Conservation (phyloP, 2,113 vertebrate species). For the Thomomys bottae region DNA sequence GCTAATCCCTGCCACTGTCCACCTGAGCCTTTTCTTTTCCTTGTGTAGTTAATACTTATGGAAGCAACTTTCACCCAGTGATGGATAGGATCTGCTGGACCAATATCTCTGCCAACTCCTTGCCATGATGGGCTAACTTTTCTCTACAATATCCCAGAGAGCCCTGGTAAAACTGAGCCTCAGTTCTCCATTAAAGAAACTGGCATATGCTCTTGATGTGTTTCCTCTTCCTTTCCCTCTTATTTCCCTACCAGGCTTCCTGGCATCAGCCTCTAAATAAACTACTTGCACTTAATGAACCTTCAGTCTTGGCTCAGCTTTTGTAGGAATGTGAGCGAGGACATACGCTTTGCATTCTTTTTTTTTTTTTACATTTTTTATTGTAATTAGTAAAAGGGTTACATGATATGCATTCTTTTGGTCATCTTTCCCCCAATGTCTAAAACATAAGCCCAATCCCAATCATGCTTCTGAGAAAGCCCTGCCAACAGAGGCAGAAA, state of each 20-base stretch:
- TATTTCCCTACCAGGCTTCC: neutral
- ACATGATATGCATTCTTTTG: too few species aligned
- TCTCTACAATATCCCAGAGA: neutral
- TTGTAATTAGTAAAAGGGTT: too few species aligned
- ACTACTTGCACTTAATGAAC: neutral
- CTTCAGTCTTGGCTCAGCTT: neutral
- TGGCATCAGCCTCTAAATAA: neutral
- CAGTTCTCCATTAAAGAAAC: too few species aligned
- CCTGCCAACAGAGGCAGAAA: neutral
- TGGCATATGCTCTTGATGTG: fast-evolving
- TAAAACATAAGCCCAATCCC: neutral
- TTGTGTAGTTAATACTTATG: neutral
- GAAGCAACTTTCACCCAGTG: neutral
- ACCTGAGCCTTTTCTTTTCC: too few species aligned
- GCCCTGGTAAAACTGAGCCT: too few species aligned
- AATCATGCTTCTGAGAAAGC: neutral
- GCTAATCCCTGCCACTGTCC: neutral
- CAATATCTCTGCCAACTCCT: neutral
- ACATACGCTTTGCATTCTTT: neutral
- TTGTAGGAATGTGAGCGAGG: neutral
- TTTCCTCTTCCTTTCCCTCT: neutral
- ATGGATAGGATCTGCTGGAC: fast-evolving
- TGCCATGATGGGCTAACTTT: neutral
- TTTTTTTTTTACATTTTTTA: too few species aligned
- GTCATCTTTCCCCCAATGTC: neutral